Conservation (phyloP, 2,113 vertebrate species). For the Otolemur garnettii region DNA sequence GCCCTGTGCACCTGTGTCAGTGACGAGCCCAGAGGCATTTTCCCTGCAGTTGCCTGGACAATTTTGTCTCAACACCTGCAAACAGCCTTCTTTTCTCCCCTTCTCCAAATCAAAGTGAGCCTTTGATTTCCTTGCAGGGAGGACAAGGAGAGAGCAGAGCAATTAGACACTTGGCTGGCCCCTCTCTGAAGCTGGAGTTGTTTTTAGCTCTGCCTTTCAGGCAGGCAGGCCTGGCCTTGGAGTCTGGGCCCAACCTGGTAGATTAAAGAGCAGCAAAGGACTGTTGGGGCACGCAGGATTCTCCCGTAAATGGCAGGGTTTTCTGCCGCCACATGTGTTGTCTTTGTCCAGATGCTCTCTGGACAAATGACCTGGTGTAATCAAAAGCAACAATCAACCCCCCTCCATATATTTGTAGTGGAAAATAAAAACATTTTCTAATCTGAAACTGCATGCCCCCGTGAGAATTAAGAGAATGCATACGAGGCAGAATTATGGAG, state of each 20-base stretch:
- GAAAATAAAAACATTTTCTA: constrained; percentile 72
- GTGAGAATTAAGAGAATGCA: background rate
- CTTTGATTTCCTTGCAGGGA: constrained; percentile 72
- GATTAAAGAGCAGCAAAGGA: constrained; percentile 81
- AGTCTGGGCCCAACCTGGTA: constrained; percentile 79
- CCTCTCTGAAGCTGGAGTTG: constrained; percentile 72
- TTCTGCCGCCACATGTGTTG: no score
- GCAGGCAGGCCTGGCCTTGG: constrained; percentile 77
- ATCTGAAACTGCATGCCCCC: background rate
- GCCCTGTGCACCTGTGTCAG: constrained; percentile 77
- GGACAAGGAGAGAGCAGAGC: constrained; percentile 74
- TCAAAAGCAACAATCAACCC: constrained; percentile 77
- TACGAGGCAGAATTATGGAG: background rate
- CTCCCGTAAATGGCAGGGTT: background rate
- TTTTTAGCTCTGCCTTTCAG: constrained; percentile 84
- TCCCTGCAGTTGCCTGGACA: constrained; percentile 30
- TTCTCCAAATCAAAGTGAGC: constrained; percentile 81
- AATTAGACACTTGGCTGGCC: constrained; percentile 78
- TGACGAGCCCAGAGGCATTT: background rate
- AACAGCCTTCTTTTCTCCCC: constrained; percentile 80
- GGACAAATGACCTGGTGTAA: constrained; percentile 75
- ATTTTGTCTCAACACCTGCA: constrained; percentile 88
- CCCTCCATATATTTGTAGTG: constrained; percentile 68
- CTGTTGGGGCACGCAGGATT: background rate
- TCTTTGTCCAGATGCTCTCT: constrained; percentile 37